Evolutionary conservation across 2,113 vertebrate genomes (phyloP), one percentile per base, ranked within the genome.

Genomic region (Cephalopholis sonnerati): DNA sequence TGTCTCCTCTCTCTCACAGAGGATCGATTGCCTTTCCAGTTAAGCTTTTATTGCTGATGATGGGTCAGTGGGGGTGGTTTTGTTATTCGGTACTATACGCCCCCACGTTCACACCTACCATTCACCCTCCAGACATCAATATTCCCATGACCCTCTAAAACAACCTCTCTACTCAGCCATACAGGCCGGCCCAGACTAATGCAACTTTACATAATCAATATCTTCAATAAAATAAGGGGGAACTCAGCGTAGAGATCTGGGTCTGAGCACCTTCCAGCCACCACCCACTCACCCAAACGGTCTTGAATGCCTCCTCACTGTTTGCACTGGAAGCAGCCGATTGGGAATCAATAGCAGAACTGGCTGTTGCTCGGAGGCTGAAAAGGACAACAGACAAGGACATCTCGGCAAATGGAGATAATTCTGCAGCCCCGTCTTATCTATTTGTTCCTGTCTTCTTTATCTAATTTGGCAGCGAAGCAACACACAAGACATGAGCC

Each of bases 311-410:
- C 79, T 87, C 84, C 73, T 79, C 65, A 41, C 69, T 85, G 82
- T 88, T 85, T 87, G 65, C 58, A 24, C 72, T 77, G 65, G 77
- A 84, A 70, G 82, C 76, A 63, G 84, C 84, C 63, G 25, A 93
- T 81, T 81, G 89, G 82, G 55, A 86, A 94, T 94, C 93, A 22
- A 93, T 93, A 67, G 70, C 83, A 15, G 81, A 46, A 67, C 76
- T 77, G 13, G 74, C 64, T 75, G 79, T 48, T 67, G 73, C 87
- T 86, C 48, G 10, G 59, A 65, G 62, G 82, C 85, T 66, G 87
- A 87, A 80, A 88, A 94, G 92, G 94, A 93, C 92, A 82, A 79
- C 74, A 79, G 87, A 85, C 91, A 93, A 93, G 93, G 91, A 93
- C 93, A 89, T 88, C 87, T 80, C 59, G 5, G 82, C 82, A 73